Evolutionary conservation across 2,797 vertebrate species (phyloP).

Genomic region (Sebastes matsubarae): DNA sequence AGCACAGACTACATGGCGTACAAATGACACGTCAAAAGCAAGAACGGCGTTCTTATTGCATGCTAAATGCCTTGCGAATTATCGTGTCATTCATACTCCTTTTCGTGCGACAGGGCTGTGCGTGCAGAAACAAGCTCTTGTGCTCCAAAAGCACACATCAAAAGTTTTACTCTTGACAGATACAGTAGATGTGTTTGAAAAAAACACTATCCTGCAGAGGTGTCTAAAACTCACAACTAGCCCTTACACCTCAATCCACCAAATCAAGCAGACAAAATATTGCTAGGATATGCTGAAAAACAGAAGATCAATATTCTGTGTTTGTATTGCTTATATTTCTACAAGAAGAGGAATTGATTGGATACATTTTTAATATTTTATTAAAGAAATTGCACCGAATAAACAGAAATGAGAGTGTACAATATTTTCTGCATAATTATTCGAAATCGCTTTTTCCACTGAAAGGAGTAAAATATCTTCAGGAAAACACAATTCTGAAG

Average conservation of each 20-base stretch:
- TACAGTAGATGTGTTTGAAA: not conserved
- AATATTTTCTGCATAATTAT: not conserved
- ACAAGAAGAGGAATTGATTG: not conserved
- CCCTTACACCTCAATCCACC: not conserved
- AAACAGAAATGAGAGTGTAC: not conserved
- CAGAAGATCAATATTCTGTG: not conserved
- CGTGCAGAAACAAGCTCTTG: not conserved
- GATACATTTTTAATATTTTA: not conserved
- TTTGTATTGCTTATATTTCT: not conserved
- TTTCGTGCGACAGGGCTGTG: not conserved
- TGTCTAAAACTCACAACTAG: not conserved
- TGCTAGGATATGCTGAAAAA: not conserved
- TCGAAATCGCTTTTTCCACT: not conserved
- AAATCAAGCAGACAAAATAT: not conserved
- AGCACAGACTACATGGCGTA: too few relatives aligned
- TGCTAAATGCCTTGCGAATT: too few relatives aligned
- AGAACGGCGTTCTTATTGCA: too few relatives aligned
- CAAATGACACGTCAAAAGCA: too few relatives aligned
- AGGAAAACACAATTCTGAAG: not conserved
- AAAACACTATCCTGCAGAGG: not conserved
- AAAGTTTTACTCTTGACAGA: not conserved
- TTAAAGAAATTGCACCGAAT: not conserved
- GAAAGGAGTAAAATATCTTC: not conserved
- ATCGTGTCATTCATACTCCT: too few relatives aligned
- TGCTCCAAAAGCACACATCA: not conserved